Conservation (phyloP, 2,888 invertebrate species). For the Arenicola marina region DNA sequence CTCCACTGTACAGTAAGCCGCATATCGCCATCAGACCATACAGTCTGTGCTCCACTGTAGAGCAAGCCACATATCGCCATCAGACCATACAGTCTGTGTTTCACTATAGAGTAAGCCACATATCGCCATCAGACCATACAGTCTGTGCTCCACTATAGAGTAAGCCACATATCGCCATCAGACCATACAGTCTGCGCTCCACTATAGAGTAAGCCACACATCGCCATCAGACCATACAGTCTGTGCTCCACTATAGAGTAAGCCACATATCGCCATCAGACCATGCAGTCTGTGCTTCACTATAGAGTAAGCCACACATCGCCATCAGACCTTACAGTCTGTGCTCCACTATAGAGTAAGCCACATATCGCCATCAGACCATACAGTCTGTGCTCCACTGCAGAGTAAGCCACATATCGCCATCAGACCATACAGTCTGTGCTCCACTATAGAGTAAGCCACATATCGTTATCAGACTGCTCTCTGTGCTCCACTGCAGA, state of each 20-base stretch:
- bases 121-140: conserved; percentile 22
- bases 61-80: conserved; percentile 23
- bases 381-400: conserved; percentile 20
- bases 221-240: conserved; percentile 22
- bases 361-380: conserved; percentile 20
- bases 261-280: conserved; percentile 16
- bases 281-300: conserved; percentile 24
- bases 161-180: conserved; percentile 19
- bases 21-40: conserved; percentile 23
- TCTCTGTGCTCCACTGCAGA: conserved; percentile 23
- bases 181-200: conserved; percentile 24
- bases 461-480: conserved; percentile 19
- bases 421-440: conserved; percentile 22
- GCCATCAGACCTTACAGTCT: conserved; percentile 24
- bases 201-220: conserved; percentile 25
- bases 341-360: conserved; percentile 26
- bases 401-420: conserved; percentile 25
- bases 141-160: conserved; percentile 25
- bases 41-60: conserved; percentile 22
- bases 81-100: conserved; percentile 24
- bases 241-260: conserved; percentile 27
- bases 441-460: conserved; percentile 27
- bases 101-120: conserved; percentile 25
- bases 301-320: conserved; percentile 24
- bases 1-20: conserved; percentile 25